These are phyloP conservation scores for Palaemon carinicauda DNA, from an alignment of 1,140 invertebrate genomes.

Conservation along the genomic window DNA sequence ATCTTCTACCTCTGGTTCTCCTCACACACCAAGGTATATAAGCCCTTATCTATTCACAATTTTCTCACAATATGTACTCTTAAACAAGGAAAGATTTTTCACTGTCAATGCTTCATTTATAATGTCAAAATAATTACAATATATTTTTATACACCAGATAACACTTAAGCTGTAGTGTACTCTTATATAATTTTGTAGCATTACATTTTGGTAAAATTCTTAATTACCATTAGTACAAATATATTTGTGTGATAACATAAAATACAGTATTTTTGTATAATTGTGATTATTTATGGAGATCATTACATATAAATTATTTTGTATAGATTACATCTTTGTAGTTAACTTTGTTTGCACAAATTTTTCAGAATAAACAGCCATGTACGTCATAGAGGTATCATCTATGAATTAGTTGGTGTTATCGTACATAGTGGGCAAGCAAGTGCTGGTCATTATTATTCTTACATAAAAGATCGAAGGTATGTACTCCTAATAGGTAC, in stretches of 20 bases:
- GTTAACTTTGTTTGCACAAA: slow-evolving; percentile 57
- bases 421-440: slow-evolving; percentile 74
- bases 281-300: background rate
- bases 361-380: slow-evolving; percentile 40
- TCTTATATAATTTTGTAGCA: too few relatives aligned
- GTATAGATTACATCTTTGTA: background rate
- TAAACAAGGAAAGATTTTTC: too few relatives aligned
- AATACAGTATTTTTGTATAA: too few relatives aligned
- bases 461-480: slow-evolving; percentile 70
- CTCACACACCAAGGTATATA: slow-evolving; percentile 3
- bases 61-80: too few relatives aligned
- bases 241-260: too few relatives aligned
- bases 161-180: too few relatives aligned
- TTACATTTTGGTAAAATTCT: too few relatives aligned
- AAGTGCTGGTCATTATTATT: slow-evolving; percentile 73
- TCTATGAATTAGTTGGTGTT: slow-evolving; percentile 70
- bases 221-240: too few relatives aligned
- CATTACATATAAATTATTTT: background rate
- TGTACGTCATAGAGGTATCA: slow-evolving; percentile 27
- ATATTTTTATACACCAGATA: too few relatives aligned
- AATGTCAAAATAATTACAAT: too few relatives aligned
- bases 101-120: too few relatives aligned
- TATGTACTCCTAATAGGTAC: slow-evolving; percentile 7
- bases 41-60: too few relatives aligned
- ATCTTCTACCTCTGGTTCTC: background rate